Base-by-base conservation (phyloP, 2,888 invertebrate species). In the Lochmaea crataegi region DNA sequence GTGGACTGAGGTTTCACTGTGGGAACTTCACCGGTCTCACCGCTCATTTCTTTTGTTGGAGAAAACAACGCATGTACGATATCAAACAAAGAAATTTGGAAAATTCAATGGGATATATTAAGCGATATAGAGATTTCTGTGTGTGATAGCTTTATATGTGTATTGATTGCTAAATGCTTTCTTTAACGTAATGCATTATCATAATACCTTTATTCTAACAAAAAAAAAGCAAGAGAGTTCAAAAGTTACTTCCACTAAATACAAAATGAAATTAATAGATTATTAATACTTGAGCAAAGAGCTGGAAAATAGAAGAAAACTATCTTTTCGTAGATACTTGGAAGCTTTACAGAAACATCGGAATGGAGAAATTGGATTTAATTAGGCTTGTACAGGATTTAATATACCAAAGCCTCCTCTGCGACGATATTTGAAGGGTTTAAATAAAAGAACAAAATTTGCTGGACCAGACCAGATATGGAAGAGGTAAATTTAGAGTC, bases 1-100 rank as follows among this genome's bases (percentile, higher is more conserved):
- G 84, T 83, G 82, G 81, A 81, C 83, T 80, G 82, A 80, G 82
- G 81, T 83, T 84, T 82, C 77, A 75, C 82, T 83, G 83, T 80
- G 80, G 79, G 84, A 84, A 84, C 81, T 81, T 82, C 72, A 79
- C 78, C 74, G 82, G 80, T 83, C 84, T 81, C 83, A 83, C 79
- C 81, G 68, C 68, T 74, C 68, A 65, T 72, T 72, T 74, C 69
- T 68, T 75, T 77, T 75, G 74, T 77, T 22, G 12, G n/a, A 65
- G 60, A 75, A 75, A 73, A 76, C 73, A 76, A 77, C 72, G 74
- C 77, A 69, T 70, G 70, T 56, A 45, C 64, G 64, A 42, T 14
- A 32, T 57, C 64, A 70, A 70, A 70, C 70, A 70, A 70, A 70
- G 70, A 64, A 70, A 57, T 64, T 53, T n/a, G 16, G 48, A n/a